Evolutionary conservation across 2,113 vertebrate genomes (phyloP), one percentile per base, ranked within the genome.

Genomic region (Antechinus flavipes): DNA sequence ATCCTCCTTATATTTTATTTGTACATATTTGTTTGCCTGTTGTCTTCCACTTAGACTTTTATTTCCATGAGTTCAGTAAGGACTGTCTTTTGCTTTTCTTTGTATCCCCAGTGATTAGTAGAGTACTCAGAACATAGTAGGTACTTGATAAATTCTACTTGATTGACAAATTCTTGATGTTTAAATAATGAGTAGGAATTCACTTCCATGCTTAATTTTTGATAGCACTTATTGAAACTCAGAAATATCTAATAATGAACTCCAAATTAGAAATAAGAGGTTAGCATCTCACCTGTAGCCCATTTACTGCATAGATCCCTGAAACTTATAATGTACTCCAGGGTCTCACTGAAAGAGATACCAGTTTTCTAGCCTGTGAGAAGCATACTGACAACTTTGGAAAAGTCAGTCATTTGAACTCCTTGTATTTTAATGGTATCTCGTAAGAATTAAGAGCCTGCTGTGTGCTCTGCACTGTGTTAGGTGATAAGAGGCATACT

Each of bases 101-200:
- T 84, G 68, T 84, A 22, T 42, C 19, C 16, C 14, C n/a, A 84
- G 68, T 42, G 19, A 7, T 76, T 76, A n/a, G 35, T 3, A n/a
- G 68, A 84, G 35, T 19, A 35, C 61, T 14, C 2, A 84, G n/a
- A 19, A 23, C 68, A 23, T 22, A 76, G 14, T 42, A 42, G 5
- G n/a, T 76, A 42, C n/a, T 84, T 84, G 42, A 42, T 23, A 23
- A 84, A n/a, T 55, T 47, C 89, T 95, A 91, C 54, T 68, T 97
- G 27, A 93, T 68, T 92, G 52, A 27, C 46, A 93, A 26, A 76
- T 22, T 54, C 19, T n/a, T 7, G 90, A 95, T 91, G 93, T 93
- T 50, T 89, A 58, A 91, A 47, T 76, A 93, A 90, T 95, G 54
- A 93, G 47, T 90, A 90, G 84, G 94, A 91, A 49, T 61, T 92